Evolutionary conservation across 2,113 vertebrate species (phyloP).

Genomic region (Potamarius usumacintae): DNA sequence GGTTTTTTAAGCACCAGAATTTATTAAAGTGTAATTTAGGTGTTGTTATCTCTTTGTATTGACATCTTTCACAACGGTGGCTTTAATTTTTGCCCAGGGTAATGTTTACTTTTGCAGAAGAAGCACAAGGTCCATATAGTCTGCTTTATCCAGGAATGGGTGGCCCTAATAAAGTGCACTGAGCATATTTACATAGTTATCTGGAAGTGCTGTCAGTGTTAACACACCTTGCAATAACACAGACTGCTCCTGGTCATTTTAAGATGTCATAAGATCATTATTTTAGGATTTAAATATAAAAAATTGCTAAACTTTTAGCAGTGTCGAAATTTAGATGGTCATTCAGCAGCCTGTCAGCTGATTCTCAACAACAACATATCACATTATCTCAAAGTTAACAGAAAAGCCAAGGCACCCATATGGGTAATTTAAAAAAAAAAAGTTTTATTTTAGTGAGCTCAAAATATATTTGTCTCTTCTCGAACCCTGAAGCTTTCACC

Average conservation of each 20-base stretch:
- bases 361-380: neutral
- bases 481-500: too few species aligned
- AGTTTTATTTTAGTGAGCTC: too few species aligned
- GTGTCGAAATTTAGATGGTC: neutral
- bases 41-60: neutral
- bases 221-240: neutral
- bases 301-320: neutral
- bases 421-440: too few species aligned
- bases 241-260: neutral
- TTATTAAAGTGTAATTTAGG: neutral
- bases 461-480: too few species aligned
- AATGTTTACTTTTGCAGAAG: slow-evolving; percentile 42
- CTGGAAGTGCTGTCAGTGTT: slow-evolving; percentile 15
- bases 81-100: slow-evolving; percentile 4
- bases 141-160: neutral
- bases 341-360: neutral
- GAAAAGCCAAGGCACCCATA: too few species aligned
- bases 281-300: neutral
- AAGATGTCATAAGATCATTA: neutral
- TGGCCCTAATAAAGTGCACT: slow-evolving; percentile 39
- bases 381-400: neutral
- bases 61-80: slow-evolving; percentile 30
- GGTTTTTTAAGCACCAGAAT: neutral
- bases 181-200: slow-evolving; percentile 52
- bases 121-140: slow-evolving; percentile 40